These are phyloP conservation scores for Bombus polaris DNA, from an alignment of 1,140 invertebrate genomes.

Conservation along the genomic window DNA sequence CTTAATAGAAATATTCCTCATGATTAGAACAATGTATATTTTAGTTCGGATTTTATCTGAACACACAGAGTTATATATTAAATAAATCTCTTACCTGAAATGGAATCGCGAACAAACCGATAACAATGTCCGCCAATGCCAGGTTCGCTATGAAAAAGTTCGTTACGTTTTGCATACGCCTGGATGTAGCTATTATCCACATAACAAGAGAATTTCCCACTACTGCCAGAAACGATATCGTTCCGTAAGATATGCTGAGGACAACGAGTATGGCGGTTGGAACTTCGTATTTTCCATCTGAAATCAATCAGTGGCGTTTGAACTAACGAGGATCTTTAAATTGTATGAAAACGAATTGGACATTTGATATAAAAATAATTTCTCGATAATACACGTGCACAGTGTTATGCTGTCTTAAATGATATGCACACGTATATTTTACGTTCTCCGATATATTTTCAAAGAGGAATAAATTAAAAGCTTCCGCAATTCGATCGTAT, in stretches of 20 bases:
- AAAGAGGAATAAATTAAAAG: no score
- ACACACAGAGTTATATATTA: background rate
- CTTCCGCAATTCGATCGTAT: no score
- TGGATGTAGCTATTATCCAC: slow-evolving; percentile 89
- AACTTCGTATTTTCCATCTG: slow-evolving; percentile 86
- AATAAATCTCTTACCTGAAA: slow-evolving; percentile 86
- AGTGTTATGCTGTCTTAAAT: no score
- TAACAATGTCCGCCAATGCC: slow-evolving; percentile 90
- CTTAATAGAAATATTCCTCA: slow-evolving; percentile 78
- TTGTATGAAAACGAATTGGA: background rate
- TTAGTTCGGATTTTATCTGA: background rate
- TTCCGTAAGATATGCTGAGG: slow-evolving; percentile 90
- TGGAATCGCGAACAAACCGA: slow-evolving; percentile 90
- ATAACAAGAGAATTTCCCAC: slow-evolving; percentile 92
- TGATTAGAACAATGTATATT: background rate
- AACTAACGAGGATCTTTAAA: background rate
- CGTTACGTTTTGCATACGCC: slow-evolving; percentile 91
- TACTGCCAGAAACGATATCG: slow-evolving; percentile 90
- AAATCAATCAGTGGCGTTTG: background rate
- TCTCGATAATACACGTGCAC: background rate
- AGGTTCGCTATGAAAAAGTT: slow-evolving; percentile 92
- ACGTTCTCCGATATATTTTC: no score
- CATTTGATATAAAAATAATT: background rate
- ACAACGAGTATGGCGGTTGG: slow-evolving; percentile 88
- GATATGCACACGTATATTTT: no score